Evolutionary conservation across 2,888 invertebrate species (phyloP), one percentile per base, ranked within the genome.

Genomic region (Dicyrtomina minuta): DNA sequence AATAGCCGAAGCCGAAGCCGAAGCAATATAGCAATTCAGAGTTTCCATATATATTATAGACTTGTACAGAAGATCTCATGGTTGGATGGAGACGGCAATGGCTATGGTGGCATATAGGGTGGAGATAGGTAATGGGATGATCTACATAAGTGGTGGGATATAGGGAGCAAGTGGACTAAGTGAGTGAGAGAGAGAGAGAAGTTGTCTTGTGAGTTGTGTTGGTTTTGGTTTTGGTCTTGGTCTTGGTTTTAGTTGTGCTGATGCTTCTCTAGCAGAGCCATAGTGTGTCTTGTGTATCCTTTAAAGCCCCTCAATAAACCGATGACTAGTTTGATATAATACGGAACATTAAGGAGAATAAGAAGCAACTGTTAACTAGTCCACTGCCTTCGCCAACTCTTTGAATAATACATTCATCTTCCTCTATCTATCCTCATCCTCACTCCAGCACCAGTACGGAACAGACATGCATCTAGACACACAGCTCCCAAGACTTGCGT

Each of bases 251-350:
- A 1, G 1, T 13, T n/a, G n/a, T n/a, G n/a, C 33, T 33, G 33
- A 8, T 33, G 33, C 33, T 33, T 33, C 33, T 8, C 33, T 33
- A 5, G 4, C 33, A 5, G 4, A 5, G 33, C 33, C 33, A 33
- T 3, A 5, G 33, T 33, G 33, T 33, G 33, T 33, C 33, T 33
- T 4, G 22, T 53, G 13, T 4, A 41, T 58, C 58, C 58, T 58
- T 58, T 58, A 58, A 58, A 58, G 58, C 58, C 58, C 27, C 58
- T 58, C 58, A 41, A 58, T 58, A 58, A 58, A 58, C 58, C 58
- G 58, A 58, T 58, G 58, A 58, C 58, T 39, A 58, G 58, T 22
- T 27, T 27, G 41, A 41, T 58, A 58, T 58, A 58, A 58, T 41
- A 58, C 41, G 41, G 4, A n/a, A 58, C 58, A 58, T 39, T 41